These are phyloP conservation scores for Arctocebus calabarensis DNA, from an alignment of 2,797 vertebrate genomes.

Conservation along the genomic window DNA sequence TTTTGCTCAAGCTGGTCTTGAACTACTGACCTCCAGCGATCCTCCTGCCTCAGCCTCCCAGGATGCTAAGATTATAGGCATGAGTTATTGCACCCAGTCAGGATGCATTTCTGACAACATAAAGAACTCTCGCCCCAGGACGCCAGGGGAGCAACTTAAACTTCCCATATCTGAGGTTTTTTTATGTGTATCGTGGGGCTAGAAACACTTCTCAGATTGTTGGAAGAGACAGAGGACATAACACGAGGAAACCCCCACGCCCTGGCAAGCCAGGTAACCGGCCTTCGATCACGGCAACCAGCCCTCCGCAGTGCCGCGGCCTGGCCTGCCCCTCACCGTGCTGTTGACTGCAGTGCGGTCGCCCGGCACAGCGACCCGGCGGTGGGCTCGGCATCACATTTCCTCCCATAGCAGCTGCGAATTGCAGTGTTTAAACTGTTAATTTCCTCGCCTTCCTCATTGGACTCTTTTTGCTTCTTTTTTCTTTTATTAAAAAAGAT, in stretches of 20 bases:
- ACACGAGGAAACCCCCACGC: not conserved
- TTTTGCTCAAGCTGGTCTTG: not conserved
- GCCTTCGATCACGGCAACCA: not conserved
- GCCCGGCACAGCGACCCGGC: rapidly evolving
- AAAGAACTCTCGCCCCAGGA: not conserved
- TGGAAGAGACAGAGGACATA: not conserved
- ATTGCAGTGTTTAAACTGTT: not conserved
- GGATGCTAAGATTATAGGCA: not conserved
- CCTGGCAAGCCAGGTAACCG: no score
- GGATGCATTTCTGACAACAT: not conserved
- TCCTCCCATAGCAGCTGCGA: not conserved
- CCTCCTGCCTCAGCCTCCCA: not conserved
- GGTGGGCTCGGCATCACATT: not conserved
- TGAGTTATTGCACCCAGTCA: not conserved
- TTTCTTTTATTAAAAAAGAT: slow-evolving; percentile 13
- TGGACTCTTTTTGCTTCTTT: not conserved
- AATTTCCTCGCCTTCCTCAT: not conserved
- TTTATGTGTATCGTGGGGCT: not conserved
- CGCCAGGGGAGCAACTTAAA: not conserved
- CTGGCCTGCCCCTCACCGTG: not conserved
- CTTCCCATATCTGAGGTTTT: not conserved
- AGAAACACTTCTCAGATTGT: not conserved
- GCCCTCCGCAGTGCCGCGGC: no score
- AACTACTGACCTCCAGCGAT: not conserved
- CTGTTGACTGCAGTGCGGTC: not conserved